These are phyloP conservation scores for Lonchura striata DNA, from an alignment of 2,113 vertebrate species.

Conservation along the genomic window DNA sequence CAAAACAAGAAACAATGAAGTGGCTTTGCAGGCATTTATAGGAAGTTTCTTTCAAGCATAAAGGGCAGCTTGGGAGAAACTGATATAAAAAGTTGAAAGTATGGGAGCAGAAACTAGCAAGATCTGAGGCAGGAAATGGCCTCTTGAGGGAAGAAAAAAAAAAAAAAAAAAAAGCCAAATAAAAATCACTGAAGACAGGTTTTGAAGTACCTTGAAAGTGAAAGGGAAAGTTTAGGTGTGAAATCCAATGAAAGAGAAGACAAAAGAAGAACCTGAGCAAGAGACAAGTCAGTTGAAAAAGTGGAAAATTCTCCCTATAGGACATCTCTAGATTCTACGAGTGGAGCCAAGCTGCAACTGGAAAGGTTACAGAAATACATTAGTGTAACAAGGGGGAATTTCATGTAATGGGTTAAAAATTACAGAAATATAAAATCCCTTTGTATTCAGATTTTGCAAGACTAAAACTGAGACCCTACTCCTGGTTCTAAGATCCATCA, in stretches of 20 bases:
- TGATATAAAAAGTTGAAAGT: not conserved
- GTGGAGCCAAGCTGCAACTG: not conserved
- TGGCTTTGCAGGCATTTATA: not conserved
- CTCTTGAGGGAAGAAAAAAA: not conserved
- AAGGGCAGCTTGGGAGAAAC: not conserved
- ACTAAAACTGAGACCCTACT: not conserved
- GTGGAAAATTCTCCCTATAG: not conserved
- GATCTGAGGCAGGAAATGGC: not conserved
- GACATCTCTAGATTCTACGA: not conserved
- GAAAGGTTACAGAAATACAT: not conserved
- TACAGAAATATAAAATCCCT: not conserved
- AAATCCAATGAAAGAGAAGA: not conserved
- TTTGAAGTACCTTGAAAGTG: constrained; percentile 14
- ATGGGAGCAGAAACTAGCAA: not conserved
- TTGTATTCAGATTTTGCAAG: not conserved
- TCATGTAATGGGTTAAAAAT: not conserved
- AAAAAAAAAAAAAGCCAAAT: not conserved
- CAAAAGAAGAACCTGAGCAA: not conserved
- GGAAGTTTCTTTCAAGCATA: not conserved
- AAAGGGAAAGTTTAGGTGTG: not conserved
- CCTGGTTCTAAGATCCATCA: not conserved
- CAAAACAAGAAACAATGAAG: not conserved
- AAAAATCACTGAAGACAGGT: not conserved
- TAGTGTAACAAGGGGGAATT: rapidly evolving
- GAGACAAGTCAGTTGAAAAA: not conserved